Percentiles rank a stretch among this genome's conserved stretches.
Evolutionary conservation across 2,888 invertebrate species (phyloP).

Genomic region (Cantharis nigra): DNA sequence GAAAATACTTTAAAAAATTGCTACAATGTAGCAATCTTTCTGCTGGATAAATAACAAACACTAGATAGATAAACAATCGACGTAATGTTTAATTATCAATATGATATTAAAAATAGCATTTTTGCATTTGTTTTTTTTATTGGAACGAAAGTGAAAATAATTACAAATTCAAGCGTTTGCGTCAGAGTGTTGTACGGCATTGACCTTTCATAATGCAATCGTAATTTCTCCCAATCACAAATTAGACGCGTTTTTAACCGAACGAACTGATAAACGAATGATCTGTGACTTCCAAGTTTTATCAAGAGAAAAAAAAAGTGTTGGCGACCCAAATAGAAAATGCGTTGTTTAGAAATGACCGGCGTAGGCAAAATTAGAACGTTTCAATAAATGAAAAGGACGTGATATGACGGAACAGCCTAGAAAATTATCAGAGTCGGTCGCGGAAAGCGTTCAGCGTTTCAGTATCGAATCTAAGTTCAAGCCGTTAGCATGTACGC

Average conservation of each 20-base stretch:
- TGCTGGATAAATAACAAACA: neutral
- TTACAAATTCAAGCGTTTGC: neutral
- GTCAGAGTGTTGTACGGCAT: neutral
- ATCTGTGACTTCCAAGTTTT: neutral
- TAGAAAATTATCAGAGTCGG: conserved; percentile 21
- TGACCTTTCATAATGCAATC: neutral
- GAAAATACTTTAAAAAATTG: neutral
- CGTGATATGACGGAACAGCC: conserved; percentile 16
- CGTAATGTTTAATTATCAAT: neutral
- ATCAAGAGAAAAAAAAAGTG: neutral
- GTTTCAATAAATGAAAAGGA: conserved; percentile 1
- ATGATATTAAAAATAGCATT: neutral
- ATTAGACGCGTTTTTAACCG: neutral
- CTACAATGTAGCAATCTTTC: neutral
- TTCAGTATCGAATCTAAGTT: conserved; percentile 18
- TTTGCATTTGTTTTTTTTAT: neutral
- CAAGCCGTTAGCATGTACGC: conserved; percentile 26
- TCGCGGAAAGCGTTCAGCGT: conserved; percentile 16
- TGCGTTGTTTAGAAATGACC: neutral
- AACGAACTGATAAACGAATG: neutral
- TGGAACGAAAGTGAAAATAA: neutral
- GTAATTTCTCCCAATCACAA: neutral
- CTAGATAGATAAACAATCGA: neutral
- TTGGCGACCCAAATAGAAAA: neutral
- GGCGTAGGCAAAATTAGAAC: conserved; percentile 1